Evolutionary conservation across 2,113 vertebrate species (phyloP), one percentile per base, ranked within the genome.

Genomic region (Chaetura pelagica): DNA sequence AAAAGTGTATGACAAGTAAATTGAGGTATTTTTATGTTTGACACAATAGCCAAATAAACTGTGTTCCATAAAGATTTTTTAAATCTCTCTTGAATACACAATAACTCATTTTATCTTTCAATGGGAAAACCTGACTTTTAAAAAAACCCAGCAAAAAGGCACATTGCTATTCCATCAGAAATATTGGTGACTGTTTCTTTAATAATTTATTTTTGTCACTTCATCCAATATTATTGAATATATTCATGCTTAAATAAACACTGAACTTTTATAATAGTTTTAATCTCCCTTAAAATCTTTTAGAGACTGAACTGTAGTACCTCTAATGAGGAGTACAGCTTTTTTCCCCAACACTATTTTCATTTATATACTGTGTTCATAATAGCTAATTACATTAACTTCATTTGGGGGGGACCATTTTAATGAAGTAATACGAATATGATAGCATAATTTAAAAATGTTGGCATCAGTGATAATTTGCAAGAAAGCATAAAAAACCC

Each of bases 331-430:
- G 42, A 86, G 64, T 29, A n/a, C 18, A 72, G 26, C 10, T 46
- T 89, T 91, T 69, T 61, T 22, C 18, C 81, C 81, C 92, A 62
- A 83, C 66, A 51, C 82, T 89, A 95, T 78, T 93, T 97, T 95
- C 62, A 97, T 97, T 97, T 97, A 90, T 51, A 88, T 88, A 91
- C 51, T 88, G 59, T 95, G 92, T 94, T 97, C 81, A 85, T 84
- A 90, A 95, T 90, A 75, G 38, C 76, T 97, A 97, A 97, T 96
- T 97, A 94, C 63, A 97, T 96, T 97, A 96, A 54, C 91, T 91
- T 96, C 97, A 91, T 73, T 93, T 58, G 44, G 19, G 52, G 35
- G 61, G 1, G 5, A 24, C 12, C 40, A 12, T 42, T 12, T 42
- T 42, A 42, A 42, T 42, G 40, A 42, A 42, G 14, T 42, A 77